Base-by-base conservation (phyloP, 2,113 vertebrate genomes). In the Strix uralensis region DNA sequence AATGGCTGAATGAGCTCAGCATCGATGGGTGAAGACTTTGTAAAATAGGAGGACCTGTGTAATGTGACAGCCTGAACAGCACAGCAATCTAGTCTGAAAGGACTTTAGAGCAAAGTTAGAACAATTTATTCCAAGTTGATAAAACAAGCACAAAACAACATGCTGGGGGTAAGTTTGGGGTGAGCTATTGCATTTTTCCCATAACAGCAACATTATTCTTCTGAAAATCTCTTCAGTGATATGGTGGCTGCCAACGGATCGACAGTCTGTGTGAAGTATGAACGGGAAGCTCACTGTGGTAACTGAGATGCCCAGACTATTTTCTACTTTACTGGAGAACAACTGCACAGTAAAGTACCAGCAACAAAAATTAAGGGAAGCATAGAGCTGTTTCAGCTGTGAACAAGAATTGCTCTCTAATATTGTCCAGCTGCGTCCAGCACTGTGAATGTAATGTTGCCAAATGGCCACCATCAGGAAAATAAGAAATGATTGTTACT, bases 1-100 rank as follows among this genome's bases (percentile, higher is more conserved):
- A 8, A 14, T 4, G 2, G 16, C 16, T 36, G 65, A 18, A 1
- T 3, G 30, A 75, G 58, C n/a, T 86, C 42, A 14, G 46, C 25
- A 19, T 25, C 0, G 0, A 1, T 5, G 13, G 59, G n/a, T 17
- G 32, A 83, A 38, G 59, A 65, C 16, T 59, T 26, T 6, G 20
- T 44, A 20, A 82, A 66, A 58, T 0, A 32, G 17, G 22, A 51
- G 59, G 10, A 18, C 47, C 26, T 47, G 29, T 66, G 36, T 20
- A 49, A 32, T 3, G 23, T 65, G 63, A 34, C n/a, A n/a, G 52
- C 59, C 57, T 63, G 47, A 87, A 21, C 55, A 30, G 32, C 29
- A 16, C 15, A 47, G 36, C n/a, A 59, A 58, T 16, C 13, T 54
- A 5, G 13, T 36, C 58, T 58, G 47, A 70, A 81, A 55, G 63